Evolutionary conservation across 2,797 vertebrate species (phyloP), one percentile per base, ranked within the genome.

Genomic region (Glyptemys insculpta): DNA sequence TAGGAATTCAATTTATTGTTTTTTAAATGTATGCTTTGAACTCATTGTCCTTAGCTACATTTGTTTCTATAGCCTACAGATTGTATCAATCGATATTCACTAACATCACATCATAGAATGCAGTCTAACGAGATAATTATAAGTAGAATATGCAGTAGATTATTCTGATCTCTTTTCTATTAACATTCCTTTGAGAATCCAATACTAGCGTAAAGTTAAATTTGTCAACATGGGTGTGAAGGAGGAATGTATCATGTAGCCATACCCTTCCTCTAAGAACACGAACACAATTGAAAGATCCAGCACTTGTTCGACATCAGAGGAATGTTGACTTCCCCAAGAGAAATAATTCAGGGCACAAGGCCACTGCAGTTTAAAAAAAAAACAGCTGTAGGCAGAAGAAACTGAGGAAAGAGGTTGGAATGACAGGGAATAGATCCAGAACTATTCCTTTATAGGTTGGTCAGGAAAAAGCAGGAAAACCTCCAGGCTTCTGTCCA

Each of bases 151-250:
- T 52, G 52, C 34, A 85, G 68, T 53, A 81, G 74, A 44, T n/a
- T 0, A 4, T 49, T 93, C 96, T 57, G 90, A 86, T 87, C 89
- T 57, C 91, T 93, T 96, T 96, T 95, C 91, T 89, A 93, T 54
- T 92, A 86, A 95, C 0, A 1, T 53, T 85, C 80, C 93, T 91
- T 53, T 2, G 54, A 85, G 86, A 74, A 82, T 91, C 91, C 62
- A 5, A 2, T 1, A 65, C 91, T 95, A 97, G 98, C 97, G 96
- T 98, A 97, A 97, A 98, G 98, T 95, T 97, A 94, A 96, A 97
- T 97, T 98, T 99, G 98, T 98, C 98, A 98, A 97, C 98, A 97
- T 97, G 98, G 98, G 98, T 97, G 98, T 99, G 98, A 99, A 99
- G 98, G 98, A 95, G 97, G 98, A 98, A 99, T 99, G 96, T 96